A percentile compares a stretch with the other conserved stretches of the same genome.
These are phyloP conservation scores for Ophion ellenae DNA, from an alignment of 2,888 invertebrate species.

Conservation along the genomic window DNA sequence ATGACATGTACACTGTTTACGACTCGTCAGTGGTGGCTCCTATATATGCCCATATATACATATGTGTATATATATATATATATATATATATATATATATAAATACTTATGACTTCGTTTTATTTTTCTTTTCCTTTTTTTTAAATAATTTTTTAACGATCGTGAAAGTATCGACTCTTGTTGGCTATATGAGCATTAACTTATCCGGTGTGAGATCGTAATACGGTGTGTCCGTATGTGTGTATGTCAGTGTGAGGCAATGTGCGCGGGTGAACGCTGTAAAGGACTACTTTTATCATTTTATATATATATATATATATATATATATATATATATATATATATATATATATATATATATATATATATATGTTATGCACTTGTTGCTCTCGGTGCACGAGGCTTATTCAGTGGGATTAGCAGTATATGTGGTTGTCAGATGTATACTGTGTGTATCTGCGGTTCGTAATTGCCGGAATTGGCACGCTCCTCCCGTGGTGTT, in stretches of 20 bases:
- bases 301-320: constrained; percentile 3
- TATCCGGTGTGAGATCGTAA: constrained; percentile 67
- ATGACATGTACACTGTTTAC: constrained; percentile 1
- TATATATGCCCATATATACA: too few species aligned
- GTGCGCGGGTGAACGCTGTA: constrained; percentile 60
- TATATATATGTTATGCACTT: constrained; percentile 39
- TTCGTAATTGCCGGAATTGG: constrained; percentile 67
- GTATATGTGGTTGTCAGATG: constrained; percentile 51
- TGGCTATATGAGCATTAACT: constrained; percentile 62
- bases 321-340: constrained; percentile 3
- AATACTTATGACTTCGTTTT: constrained; percentile 9
- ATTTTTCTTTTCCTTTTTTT: constrained; percentile 29
- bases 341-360: constrained; percentile 18
- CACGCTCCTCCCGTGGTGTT: constrained; percentile 60
- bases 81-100: constrained; percentile 9
- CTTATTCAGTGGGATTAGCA: constrained; percentile 50
- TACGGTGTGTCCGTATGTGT: constrained; percentile 53
- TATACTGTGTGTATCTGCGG: constrained; percentile 58
- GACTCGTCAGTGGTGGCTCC: constrained; percentile 16
- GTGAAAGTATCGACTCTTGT: constrained; percentile 61
- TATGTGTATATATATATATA: background rate
- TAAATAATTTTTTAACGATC: constrained; percentile 49
- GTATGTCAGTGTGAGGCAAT: constrained; percentile 8
- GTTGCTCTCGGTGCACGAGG: constrained; percentile 49
- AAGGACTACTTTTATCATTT: constrained; percentile 29